Evolutionary conservation across 2,113 vertebrate species (phyloP), one percentile per base, ranked within the genome.

Genomic region (Himantopus leucocephalus): DNA sequence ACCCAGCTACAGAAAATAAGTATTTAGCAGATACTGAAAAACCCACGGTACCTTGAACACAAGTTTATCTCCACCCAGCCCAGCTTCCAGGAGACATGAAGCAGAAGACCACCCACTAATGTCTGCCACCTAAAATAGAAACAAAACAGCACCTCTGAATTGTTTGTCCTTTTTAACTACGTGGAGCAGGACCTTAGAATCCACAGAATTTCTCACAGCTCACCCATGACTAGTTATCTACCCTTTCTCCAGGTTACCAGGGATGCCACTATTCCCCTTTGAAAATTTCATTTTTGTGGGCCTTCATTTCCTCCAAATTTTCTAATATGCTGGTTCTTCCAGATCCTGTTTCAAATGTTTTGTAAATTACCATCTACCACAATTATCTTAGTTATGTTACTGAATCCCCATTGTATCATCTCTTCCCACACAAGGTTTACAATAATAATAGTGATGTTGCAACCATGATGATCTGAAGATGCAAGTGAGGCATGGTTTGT

Each of bases 21-120:
- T 22, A n/a, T 29, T 64, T 55, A 55, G 37, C 12, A 89, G 43
- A 55, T 22, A n/a, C 26, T 26, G 71, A 71, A 80, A 85, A 75
- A 16, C 14, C 21, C 58, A 26, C 43, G 26, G 64, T 98, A 99
- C 99, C 99, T 99, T 96, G 97, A 97, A 91, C 98, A 97, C 87
- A 97, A 97, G 92, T 96, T 99, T 91, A 99, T 98, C 94, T 99
- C 99, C 86, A 99, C 98, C 99, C 98, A 99, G 89, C 99, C 99
- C 68, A 99, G 97, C 80, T 98, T 99, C 97, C 99, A 99, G 30
- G 96, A 99, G 50, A 99, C 56, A 8, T 99, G 98, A 60, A 99
- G 99, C 85, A 99, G 92, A 76, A 99, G 82, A 50, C 98, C 98
- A 29, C 99, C 99, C 64, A 99, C 96, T 50, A 99, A 94, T 0